Evolutionary conservation across 92 coral and sea anemone genomes (phyloP), one percentile per base, ranked within the genome.

Genomic region (Porites evermanni): DNA sequence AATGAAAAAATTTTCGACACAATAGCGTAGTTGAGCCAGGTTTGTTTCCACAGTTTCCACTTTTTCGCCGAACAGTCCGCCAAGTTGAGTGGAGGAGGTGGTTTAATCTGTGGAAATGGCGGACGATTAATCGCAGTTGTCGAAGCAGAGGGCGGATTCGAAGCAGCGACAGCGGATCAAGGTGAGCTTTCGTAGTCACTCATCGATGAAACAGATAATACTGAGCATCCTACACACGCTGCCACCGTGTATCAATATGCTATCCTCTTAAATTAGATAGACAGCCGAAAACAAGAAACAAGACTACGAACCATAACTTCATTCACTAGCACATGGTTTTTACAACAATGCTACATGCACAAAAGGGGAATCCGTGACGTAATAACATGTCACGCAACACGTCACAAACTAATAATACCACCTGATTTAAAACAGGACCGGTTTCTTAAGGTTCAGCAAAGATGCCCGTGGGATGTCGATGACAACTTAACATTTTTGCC

Each of bases 21-120:
- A 14, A 87, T 12, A 11, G 86, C 18, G 19, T 59, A 87, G 74
- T 87, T 87, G 8, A 63, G 64, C 80, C 86, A 79, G 56, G 82
- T 59, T 68, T 86, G 89, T 52, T 86, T 86, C 89, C 84, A 86
- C 17, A 86, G 12, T 13, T 85, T 85, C 89, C 70, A 76, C n/a
- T 73, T 29, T 85, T 85, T 76, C 65, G 59, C 78, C 8, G 78
- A 76, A 73, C 56, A 85, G 75, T 85, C 77, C 68, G 61, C 67
- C 8, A 78, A 38, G 50, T 79, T 54, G 64, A 86, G 69, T 50
- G 85, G 79, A 29, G 81, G 66, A 3, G 84, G 79, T 6, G 78
- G 79, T 64, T 86, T 86, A 64, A 86, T 61, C 12, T 86, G 79
- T 18, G 89, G 89, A 18, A 81, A 61, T 38, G 82, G 60, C 72